Conservation (phyloP, 2,888 invertebrate genomes). For the Pogonocherus hispidulus region DNA sequence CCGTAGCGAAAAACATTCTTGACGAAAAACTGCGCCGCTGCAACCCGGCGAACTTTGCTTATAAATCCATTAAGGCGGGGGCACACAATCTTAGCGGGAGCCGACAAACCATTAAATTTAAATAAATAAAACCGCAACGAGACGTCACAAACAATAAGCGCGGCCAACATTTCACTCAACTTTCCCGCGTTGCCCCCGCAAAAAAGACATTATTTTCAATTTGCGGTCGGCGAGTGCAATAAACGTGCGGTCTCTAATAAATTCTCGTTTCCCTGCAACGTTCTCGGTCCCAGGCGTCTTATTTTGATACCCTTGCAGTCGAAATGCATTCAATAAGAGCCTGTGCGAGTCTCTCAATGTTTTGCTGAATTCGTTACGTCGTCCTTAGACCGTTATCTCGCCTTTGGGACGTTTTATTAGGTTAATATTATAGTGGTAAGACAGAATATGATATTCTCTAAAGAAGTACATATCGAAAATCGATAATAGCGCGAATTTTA, state of each 20-base stretch:
- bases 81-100: constrained; percentile 40
- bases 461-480: too few species aligned
- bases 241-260: constrained; percentile 59
- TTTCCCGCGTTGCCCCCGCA: constrained; percentile 43
- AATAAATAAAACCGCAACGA: constrained; percentile 60
- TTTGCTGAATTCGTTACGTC: constrained; percentile 15
- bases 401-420: not conserved
- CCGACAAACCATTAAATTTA: constrained; percentile 57
- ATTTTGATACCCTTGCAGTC: constrained; percentile 41
- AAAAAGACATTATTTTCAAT: constrained; percentile 63
- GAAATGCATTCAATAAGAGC: constrained; percentile 41
- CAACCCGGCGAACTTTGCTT: constrained; percentile 44
- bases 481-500: too few species aligned
- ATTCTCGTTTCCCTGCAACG: constrained; percentile 54
- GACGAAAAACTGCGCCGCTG: constrained; percentile 5
- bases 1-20: constrained; percentile 16
- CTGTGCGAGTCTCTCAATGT: constrained; percentile 4
- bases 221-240: constrained; percentile 61
- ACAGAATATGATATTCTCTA: not conserved
- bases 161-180: constrained; percentile 55
- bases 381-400: constrained; percentile 1
- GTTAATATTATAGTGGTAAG: not conserved
- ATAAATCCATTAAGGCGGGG: constrained; percentile 56
- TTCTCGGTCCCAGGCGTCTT: constrained; percentile 43
- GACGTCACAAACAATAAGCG: constrained; percentile 61